These are phyloP conservation scores for Xenopus tropicalis DNA, from an alignment of 2,113 vertebrate genomes.

Conservation along the genomic window DNA sequence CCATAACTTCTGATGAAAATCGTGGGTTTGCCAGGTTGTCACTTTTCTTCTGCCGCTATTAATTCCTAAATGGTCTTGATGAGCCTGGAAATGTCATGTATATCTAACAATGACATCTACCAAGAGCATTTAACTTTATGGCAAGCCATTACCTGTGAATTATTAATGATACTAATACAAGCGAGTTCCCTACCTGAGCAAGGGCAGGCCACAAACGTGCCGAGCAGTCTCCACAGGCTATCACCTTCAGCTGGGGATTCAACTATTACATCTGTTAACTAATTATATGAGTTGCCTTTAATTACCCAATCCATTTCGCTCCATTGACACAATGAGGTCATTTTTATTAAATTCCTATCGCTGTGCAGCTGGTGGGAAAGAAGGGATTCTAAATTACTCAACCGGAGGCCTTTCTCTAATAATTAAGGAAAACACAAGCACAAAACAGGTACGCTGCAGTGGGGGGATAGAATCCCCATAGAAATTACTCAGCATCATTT, in stretches of 20 bases:
- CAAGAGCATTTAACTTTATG: background rate
- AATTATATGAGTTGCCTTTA: slow-evolving; percentile 28
- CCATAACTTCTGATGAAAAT: too few species aligned
- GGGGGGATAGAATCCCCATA: too few species aligned
- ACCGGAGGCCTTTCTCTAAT: background rate
- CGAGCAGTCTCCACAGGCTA: slow-evolving; percentile 7
- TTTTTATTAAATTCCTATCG: slow-evolving; percentile 24
- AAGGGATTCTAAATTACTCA: background rate
- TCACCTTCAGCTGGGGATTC: slow-evolving; percentile 28
- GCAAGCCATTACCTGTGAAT: background rate
- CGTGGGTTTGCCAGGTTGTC: too few species aligned
- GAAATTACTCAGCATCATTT: too few species aligned
- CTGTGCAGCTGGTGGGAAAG: background rate
- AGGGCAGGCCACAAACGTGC: background rate
- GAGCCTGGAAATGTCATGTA: background rate
- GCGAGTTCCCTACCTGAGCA: background rate
- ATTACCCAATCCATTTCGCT: slow-evolving; percentile 33
- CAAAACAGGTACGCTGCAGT: too few species aligned
- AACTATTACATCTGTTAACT: slow-evolving; percentile 16
- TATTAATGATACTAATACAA: background rate
- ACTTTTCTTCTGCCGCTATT: too few species aligned
- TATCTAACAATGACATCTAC: background rate
- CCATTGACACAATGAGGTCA: slow-evolving; percentile 36
- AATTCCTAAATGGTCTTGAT: background rate
- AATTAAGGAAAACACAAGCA: too few species aligned